Percentiles rank a stretch among this genome's conserved stretches.
phyloP scores from a whole-genome alignment of 2,888 invertebrate species.

The Rotaria macrura region DNA sequence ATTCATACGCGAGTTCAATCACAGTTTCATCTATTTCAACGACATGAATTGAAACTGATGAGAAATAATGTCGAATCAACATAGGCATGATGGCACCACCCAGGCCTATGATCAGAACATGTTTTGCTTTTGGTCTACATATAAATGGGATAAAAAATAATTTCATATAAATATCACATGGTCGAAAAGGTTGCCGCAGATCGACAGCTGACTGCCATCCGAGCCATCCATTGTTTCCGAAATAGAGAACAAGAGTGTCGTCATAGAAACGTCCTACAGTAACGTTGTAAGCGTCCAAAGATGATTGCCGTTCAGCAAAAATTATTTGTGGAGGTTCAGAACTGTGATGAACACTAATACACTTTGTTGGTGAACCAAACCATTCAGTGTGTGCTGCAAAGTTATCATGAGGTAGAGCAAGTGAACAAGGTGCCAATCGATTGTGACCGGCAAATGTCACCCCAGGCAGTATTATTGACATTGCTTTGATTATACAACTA shows the following conservation, averaged over 20 bases:
- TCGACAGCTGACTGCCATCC: not conserved
- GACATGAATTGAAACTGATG: not conserved
- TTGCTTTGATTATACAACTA: not conserved
- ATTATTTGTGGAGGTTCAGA: not conserved
- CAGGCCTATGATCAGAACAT: not conserved
- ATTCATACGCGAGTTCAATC: not conserved
- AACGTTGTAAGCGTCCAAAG: not conserved
- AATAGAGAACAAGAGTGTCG: not conserved
- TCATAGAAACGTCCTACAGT: not conserved
- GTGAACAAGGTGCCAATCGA: not conserved
- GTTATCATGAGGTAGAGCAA: not conserved
- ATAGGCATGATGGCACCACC: not conserved
- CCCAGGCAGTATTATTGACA: not conserved
- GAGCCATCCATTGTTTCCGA: not conserved
- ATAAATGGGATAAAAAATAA: not conserved
- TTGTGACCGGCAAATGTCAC: not conserved
- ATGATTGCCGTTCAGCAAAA: not conserved
- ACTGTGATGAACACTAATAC: not conserved
- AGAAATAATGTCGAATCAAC: not conserved
- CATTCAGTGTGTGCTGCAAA: not conserved
- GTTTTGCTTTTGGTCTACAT: not conserved
- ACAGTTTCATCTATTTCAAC: not conserved
- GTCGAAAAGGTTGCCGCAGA: not conserved
- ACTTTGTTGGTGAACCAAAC: not conserved
- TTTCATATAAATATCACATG: not conserved